Base-by-base conservation (phyloP, 2,888 invertebrate species). In the Caenorhabditis japonica region DNA sequence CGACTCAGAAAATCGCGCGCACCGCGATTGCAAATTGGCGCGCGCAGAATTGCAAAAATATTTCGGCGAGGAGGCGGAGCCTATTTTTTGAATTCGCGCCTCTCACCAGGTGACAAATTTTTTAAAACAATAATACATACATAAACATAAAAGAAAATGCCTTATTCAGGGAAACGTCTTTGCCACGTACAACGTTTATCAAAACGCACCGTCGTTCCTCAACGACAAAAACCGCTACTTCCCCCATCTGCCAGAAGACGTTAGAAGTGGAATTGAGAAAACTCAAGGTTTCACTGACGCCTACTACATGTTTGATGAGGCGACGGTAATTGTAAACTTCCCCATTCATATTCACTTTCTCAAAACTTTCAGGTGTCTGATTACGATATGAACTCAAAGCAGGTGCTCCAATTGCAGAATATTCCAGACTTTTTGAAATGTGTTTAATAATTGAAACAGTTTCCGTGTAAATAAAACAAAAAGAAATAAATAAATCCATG, bases 191-290 rank as follows among this genome's bases (percentile, higher is more conserved):
- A 75, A 83, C 25, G 69, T 84, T 15, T 30, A 60, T 19, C 64
- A 64, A 15, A 85, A 85, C 47, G 62, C 56, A 13, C 85, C 85
- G 13, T 75, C 81, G 5, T 75, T 83, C 52, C 38, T 85, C n/a
- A 81, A 82, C 66, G 84, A 84, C 52, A 83, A 83, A 56, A 81
- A 75, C 23, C 69, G 80, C 12, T 80, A 76, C 61, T 85, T 83
- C 75, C 85, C 85, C 7, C 75, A 82, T 59, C 68, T 85, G 12
- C 85, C 85, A 2, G 75, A 74, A 15, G 83, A 80, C 34, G 43
- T 85, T 10, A 66, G 78, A 33, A 68, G 72, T 39, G 80, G 80
- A 58, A 66, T 80, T 10, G 76, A 76, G 36, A 76, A 77, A 44
- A 64, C 59, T 7, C 56, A 59, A 15, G 62, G 58, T 0, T 71